A percentile compares a stretch with the other conserved stretches of the same genome.
phyloP scores from a whole-genome alignment of 2,797 vertebrate genomes.

The Notolepis coatsorum region DNA sequence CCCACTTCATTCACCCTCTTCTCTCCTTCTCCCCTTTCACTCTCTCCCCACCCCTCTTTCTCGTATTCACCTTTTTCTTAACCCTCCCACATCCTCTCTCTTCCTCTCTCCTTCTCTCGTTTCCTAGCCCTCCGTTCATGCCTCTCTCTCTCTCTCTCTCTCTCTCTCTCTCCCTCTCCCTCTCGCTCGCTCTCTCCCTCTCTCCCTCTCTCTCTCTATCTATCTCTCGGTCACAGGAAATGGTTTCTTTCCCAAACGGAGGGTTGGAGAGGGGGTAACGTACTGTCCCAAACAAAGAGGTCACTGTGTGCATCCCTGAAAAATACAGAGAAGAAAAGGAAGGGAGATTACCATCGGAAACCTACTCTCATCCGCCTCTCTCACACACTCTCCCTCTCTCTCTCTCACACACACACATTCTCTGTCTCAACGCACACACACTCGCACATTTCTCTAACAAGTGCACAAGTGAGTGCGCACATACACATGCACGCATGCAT shows the following conservation, averaged over 20 bases:
- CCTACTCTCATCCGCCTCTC: slow-evolving; percentile 86
- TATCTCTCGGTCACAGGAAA: slow-evolving; percentile 81
- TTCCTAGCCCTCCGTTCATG: slow-evolving; percentile 47
- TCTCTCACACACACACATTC: slow-evolving; percentile 34
- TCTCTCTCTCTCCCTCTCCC: slow-evolving; percentile 60
- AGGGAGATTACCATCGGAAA: slow-evolving; percentile 90
- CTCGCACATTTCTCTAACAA: too few relatives aligned
- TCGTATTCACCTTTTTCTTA: slow-evolving; percentile 33
- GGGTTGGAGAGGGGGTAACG: slow-evolving; percentile 66
- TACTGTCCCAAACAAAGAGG: slow-evolving; percentile 92
- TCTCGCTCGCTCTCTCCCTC: slow-evolving; percentile 16
- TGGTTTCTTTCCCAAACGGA: slow-evolving; percentile 73
- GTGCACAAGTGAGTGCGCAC: too few relatives aligned
- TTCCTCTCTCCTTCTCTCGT: slow-evolving; percentile 61
- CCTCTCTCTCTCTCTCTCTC: slow-evolving; percentile 41
- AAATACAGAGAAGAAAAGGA: slow-evolving; percentile 85
- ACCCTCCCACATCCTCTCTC: slow-evolving; percentile 44
- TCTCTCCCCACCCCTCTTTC: slow-evolving; percentile 38
- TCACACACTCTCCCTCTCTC: slow-evolving; percentile 55
- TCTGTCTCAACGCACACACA: slow-evolving; percentile 5
- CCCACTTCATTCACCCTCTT: slow-evolving; percentile 49
- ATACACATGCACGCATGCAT: too few relatives aligned
- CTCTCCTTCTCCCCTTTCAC: slow-evolving; percentile 64
- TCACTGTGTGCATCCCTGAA: slow-evolving; percentile 86
- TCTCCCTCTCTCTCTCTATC: slow-evolving; percentile 43